Percentiles rank a stretch among this genome's conserved stretches.
These are phyloP conservation scores for Andrena flavipes DNA, from an alignment of 2,888 invertebrate species.

Conservation along the genomic window DNA sequence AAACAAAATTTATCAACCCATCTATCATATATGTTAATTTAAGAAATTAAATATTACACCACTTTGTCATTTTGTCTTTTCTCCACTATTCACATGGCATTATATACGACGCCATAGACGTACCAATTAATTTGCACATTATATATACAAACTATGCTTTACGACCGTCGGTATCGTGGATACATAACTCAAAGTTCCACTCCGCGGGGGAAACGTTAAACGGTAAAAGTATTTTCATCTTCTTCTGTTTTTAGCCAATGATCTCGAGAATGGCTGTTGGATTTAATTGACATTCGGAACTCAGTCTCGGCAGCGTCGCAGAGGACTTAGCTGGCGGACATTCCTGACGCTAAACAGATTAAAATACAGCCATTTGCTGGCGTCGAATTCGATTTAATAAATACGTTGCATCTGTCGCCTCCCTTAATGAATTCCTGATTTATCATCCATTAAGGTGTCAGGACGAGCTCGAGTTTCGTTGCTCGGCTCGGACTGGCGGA, in stretches of 20 bases:
- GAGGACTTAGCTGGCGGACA: conserved; percentile 8
- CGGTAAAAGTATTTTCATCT: neutral
- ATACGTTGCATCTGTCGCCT: conserved; percentile 71
- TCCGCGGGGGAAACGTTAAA: neutral
- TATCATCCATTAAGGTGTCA: conserved; percentile 77
- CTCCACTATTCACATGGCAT: too few species aligned
- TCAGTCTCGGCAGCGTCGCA: neutral
- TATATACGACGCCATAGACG: neutral
- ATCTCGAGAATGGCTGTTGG: neutral
- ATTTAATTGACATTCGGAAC: conserved; percentile 32
- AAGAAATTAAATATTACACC: too few species aligned
- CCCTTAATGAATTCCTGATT: conserved; percentile 76
- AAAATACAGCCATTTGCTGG: conserved; percentile 69
- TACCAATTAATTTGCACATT: neutral
- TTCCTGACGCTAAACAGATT: conserved; percentile 55
- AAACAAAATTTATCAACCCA: too few species aligned
- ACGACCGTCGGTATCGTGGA: too few species aligned
- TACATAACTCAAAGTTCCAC: too few species aligned
- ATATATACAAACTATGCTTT: neutral
- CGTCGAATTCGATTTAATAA: conserved; percentile 74
- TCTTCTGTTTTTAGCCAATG: neutral
- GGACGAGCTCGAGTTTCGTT: conserved; percentile 74
- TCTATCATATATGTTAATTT: too few species aligned
- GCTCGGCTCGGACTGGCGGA: conserved; percentile 72
- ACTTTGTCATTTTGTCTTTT: too few species aligned